phyloP scores from a whole-genome alignment of 1,140 invertebrate species.

The Potamilus streckersoni region DNA sequence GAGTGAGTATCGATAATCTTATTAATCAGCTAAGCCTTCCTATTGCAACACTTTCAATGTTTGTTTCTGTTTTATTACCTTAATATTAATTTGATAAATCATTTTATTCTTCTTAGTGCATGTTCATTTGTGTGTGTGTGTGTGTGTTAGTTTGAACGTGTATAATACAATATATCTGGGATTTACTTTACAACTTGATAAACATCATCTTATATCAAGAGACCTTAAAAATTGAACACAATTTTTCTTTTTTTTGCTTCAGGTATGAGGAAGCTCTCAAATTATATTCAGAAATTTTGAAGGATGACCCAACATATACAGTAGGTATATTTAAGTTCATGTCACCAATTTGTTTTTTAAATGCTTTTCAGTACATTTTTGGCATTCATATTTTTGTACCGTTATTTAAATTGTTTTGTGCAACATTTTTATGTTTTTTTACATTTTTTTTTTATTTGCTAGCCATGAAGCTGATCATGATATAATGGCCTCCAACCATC shows the following conservation, averaged over 20 bases:
- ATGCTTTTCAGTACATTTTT: background rate
- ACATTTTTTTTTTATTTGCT: too few relatives aligned
- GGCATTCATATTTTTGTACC: background rate
- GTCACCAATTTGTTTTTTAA: background rate
- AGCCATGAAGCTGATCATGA: too few relatives aligned
- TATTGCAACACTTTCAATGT: too few relatives aligned
- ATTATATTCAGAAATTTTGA: slow-evolving; percentile 88
- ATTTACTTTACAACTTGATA: too few relatives aligned
- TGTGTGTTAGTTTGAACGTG: background rate
- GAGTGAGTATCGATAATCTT: slow-evolving; percentile 70
- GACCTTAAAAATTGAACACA: background rate
- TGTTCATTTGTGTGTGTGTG: too few relatives aligned
- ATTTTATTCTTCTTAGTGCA: too few relatives aligned
- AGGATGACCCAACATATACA: slow-evolving; percentile 93
- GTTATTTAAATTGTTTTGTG: background rate
- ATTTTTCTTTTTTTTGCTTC: slow-evolving; percentile 36
- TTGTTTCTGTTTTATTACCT: too few relatives aligned
- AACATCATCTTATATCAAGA: background rate
- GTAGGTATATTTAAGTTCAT: slow-evolving; percentile 67
- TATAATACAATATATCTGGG: background rate
- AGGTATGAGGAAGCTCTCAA: slow-evolving; percentile 92
- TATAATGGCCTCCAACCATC: too few relatives aligned
- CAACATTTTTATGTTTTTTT: background rate
- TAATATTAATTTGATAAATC: too few relatives aligned
- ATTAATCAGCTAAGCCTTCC: background rate